Base-by-base conservation (phyloP, 2,113 vertebrate species). In the Mellivora capensis region DNA sequence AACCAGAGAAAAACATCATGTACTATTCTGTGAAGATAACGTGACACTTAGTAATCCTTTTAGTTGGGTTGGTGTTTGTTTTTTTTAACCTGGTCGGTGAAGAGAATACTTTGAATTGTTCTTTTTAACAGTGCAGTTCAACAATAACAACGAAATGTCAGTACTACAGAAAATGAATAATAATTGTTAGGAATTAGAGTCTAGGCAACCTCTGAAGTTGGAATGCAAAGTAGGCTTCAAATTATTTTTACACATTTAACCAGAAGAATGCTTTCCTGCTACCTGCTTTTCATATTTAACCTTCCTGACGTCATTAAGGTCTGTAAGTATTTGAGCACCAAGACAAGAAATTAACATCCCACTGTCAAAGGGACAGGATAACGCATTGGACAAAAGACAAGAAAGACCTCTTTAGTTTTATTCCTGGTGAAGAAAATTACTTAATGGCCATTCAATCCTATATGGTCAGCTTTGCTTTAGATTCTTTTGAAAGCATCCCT, bases 31-130 rank as follows among this genome's bases (percentile, higher is more conserved):
- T 91, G 44, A 97, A 94, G 96, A 95, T 97, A 98, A 98, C 90
- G 69, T 98, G 98, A 97, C 90, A 96, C 81, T 96, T 87, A 79
- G 89, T 96, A 96, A 82, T 79, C 93, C 95, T 97, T 97, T 98
- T 54, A 97, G 74, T 81, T 64, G 39, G 94, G 21, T 72, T 3
- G 52, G 0, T 54, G 18, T 54, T 54, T 94, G 71, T 90, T 37
- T 95, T 67, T 76, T 88, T 79, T 10, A 97, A 97, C 94, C 59
- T 64, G 2, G 77, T 97, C 62, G 44, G 61, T 96, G 69, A 97
- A 97, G 96, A 98, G 91, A 96, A 96, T 98, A 98, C 98, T 98
- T 98, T 84, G 93, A 94, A 96, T 71, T 97, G 82, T 98, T 98
- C 98, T 97, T 98, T 98, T 98, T 96, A 96, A 96, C 90, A 98